Base-by-base conservation (phyloP, 2,113 vertebrate species). In the Misgurnus anguillicaudatus region DNA sequence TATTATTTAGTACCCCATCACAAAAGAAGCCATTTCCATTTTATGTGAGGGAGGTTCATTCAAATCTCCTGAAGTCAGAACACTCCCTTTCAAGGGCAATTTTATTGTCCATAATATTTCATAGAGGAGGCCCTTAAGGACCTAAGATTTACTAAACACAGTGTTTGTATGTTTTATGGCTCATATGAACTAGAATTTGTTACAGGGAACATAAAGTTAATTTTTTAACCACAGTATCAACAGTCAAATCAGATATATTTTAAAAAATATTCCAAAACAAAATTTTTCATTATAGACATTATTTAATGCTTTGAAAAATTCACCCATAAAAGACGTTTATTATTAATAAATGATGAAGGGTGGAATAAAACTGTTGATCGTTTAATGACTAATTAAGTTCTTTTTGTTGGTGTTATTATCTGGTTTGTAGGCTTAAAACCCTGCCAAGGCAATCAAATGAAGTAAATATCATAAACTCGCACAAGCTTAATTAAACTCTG, bases 41-140 rank as follows among this genome's bases (percentile, higher is more conserved):
- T 92, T 90, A 92, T 90, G 89, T 17, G 84, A 87, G 84, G 87
- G 78, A 88, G 90, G 78, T 87, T 90, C 89, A 88, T 91, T 91
- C 83, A 87, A 81, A 75, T 82, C 82, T 87, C 86, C 83, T 86
- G 87, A 80, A 83, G 24, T 31, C 24, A 31, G 82, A 86, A 82
- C 85, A 86, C 39, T 60, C 24, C 60, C n/a, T 60, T 84, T 89
- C 88, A 91, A 92, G 91, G 90, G 87, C 87, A 88, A 90, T 89
- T 91, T 84, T 83, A 88, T 90, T 88, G 85, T 81, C 78, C 75
- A 70, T 90, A 82, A 90, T 87, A 86, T 84, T 80, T 75, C 60
- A 84, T 80, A 84, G 74, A 84, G 41, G 42, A 55, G 14, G 39
- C n/a, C 39, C 55, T 74, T 41, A 62, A 74, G 41, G 72, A 31